phyloP scores from a whole-genome alignment of 2,797 vertebrate species.

The Esox masquinongy region DNA sequence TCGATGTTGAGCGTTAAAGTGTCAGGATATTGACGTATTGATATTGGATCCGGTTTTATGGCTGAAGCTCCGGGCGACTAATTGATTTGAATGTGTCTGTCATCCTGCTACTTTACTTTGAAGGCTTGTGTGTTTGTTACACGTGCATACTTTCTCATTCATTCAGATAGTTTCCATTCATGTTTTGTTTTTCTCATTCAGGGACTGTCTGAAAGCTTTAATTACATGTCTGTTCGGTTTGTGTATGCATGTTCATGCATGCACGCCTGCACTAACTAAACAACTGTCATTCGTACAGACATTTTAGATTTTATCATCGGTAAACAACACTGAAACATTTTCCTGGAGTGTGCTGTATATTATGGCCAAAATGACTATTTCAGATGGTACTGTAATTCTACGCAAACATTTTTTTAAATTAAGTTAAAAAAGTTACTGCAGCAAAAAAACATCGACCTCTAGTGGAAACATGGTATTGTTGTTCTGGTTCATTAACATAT shows the following conservation, averaged over 20 bases:
- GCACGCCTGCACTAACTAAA: not conserved
- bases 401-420: too few species aligned
- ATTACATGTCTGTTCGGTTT: not conserved
- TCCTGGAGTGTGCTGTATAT: too few species aligned
- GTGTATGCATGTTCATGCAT: not conserved
- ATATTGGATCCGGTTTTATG: not conserved
- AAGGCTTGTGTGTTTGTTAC: too few species aligned
- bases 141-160: not conserved
- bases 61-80: not conserved
- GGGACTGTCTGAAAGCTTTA: not conserved
- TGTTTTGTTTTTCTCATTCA: not conserved
- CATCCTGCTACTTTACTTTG: not conserved
- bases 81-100: constrained; percentile 3
- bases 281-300: too few species aligned
- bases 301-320: too few species aligned
- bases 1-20: not conserved
- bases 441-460: too few species aligned
- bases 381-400: too few species aligned
- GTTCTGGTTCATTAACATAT: too few species aligned
- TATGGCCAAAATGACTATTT: too few species aligned
- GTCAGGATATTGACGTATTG: not conserved
- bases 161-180: not conserved
- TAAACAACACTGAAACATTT: too few species aligned
- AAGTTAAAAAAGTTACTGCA: too few species aligned
- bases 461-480: too few species aligned